Conservation (phyloP, 2,797 vertebrate genomes). For the Acomys russatus region DNA sequence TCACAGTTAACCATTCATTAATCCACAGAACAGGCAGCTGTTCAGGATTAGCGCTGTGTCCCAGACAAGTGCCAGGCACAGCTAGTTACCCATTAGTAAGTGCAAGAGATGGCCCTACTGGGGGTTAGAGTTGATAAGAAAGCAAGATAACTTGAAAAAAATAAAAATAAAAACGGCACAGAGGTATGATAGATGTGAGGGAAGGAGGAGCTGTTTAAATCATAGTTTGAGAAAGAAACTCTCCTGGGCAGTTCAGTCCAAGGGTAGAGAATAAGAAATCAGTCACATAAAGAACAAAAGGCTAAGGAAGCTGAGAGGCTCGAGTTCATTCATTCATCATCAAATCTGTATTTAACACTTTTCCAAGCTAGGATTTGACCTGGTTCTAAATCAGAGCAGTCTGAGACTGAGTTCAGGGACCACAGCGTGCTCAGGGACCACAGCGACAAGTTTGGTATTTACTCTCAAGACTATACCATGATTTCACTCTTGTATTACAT, state of each 20-base stretch:
- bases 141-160: not conserved
- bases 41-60: not conserved
- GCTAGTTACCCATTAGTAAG: not conserved
- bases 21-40: not conserved
- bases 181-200: not conserved
- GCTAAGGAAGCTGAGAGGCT: constrained; percentile 1
- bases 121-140: constrained; percentile 9
- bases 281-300: not conserved
- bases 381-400: not conserved
- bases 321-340: not conserved
- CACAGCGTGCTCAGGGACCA: not conserved
- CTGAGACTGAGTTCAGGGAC: not conserved
- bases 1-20: not conserved
- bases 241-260: not conserved
- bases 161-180: not conserved
- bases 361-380: not conserved
- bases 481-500: constrained; percentile 10
- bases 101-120: not conserved
- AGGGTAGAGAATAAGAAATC: constrained; percentile 25
- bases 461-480: not conserved
- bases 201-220: not conserved
- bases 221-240: not conserved
- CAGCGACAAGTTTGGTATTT: not conserved
- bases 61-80: not conserved
- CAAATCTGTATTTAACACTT: constrained; percentile 36